These are phyloP conservation scores for Formicarius rufipectus DNA, from an alignment of 2,113 vertebrate species.

Conservation along the genomic window DNA sequence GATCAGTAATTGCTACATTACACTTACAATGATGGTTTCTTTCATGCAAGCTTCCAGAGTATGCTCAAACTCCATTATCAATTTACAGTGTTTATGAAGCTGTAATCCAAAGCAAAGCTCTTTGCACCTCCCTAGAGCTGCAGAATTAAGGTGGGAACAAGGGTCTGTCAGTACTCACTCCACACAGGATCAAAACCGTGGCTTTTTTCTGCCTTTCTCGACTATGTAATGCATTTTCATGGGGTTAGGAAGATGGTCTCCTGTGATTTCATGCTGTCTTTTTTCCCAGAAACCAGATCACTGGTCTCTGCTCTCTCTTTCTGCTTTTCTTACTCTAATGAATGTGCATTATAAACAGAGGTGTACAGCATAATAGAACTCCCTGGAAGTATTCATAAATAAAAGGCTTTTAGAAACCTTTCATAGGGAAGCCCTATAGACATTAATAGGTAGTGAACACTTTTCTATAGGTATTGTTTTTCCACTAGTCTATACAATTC, in stretches of 20 bases:
- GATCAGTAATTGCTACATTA: not conserved
- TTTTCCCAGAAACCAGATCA: not conserved
- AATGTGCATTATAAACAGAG: not conserved
- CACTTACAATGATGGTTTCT: not conserved
- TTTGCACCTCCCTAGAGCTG: not conserved
- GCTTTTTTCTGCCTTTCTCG: not conserved
- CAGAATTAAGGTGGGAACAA: not conserved
- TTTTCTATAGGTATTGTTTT: constrained; percentile 34
- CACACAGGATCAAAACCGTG: not conserved
- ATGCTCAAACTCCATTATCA: not conserved
- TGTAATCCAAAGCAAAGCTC: not conserved
- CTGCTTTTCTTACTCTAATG: not conserved
- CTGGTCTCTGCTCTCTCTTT: not conserved
- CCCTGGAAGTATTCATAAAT: constrained; percentile 7
- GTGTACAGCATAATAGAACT: not conserved
- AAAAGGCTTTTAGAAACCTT: constrained; percentile 33
- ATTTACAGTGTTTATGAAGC: not conserved
- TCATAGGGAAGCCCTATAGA: not conserved
- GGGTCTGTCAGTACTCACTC: not conserved
- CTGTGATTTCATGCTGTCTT: not conserved
- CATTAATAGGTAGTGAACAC: not conserved
- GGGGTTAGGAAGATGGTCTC: not conserved
- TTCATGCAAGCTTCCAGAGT: not conserved
- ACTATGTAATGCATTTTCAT: not conserved
- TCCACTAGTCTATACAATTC: constrained; percentile 33